These are phyloP conservation scores for Microlaimidae sp. DNA, from an alignment of 2,888 invertebrate genomes.

Conservation along the genomic window DNA sequence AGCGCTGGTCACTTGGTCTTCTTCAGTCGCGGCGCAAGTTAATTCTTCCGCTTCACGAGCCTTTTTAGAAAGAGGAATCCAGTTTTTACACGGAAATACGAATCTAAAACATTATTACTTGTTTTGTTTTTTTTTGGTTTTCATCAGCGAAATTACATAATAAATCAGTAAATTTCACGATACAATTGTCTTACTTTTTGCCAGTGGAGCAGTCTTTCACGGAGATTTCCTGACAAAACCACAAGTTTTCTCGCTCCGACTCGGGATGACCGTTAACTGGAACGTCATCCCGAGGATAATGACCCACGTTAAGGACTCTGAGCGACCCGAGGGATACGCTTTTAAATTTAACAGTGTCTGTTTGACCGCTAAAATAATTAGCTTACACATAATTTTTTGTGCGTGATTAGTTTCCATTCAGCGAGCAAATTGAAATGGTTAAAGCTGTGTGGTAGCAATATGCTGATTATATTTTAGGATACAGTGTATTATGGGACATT, in stretches of 20 bases:
- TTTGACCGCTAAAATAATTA: too few relatives aligned
- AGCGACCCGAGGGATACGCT: neutral
- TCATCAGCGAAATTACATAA: too few relatives aligned
- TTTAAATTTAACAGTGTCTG: too few relatives aligned
- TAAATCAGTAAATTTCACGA: too few relatives aligned
- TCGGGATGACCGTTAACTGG: neutral
- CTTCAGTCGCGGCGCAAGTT: neutral
- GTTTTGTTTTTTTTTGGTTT: too few relatives aligned
- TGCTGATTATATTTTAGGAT: too few relatives aligned
- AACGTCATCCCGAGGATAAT: neutral
- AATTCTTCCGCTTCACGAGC: neutral
- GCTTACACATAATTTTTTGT: too few relatives aligned
- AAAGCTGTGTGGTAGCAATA: too few relatives aligned
- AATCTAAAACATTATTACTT: too few relatives aligned
- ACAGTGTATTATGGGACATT: too few relatives aligned
- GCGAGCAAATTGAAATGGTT: too few relatives aligned
- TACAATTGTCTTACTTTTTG: neutral
- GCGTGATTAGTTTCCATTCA: too few relatives aligned
- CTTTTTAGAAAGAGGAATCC: neutral
- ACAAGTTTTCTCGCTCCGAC: slow-evolving; percentile 1
- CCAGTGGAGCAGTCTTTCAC: neutral
- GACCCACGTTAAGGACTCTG: neutral
- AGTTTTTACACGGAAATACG: neutral
- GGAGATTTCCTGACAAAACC: neutral
- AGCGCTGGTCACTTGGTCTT: neutral